Conservation (phyloP, 2,888 invertebrate genomes). For the Anagyrus pseudococci region DNA sequence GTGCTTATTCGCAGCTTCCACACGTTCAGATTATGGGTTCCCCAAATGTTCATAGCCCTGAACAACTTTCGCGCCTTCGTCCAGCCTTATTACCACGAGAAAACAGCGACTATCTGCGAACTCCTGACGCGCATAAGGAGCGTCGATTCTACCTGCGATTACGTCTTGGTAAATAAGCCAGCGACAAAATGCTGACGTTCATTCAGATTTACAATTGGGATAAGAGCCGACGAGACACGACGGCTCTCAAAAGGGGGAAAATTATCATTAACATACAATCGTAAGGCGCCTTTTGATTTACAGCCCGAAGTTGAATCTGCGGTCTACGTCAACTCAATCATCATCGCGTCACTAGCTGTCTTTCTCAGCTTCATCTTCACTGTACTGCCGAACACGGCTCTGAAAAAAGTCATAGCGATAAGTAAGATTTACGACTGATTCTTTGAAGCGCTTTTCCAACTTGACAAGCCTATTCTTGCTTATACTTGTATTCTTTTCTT, state of each 20-base stretch:
- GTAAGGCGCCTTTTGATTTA: constrained; percentile 36
- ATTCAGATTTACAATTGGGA: too few relatives aligned
- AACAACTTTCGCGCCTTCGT: constrained; percentile 58
- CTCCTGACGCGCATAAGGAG: constrained; percentile 49
- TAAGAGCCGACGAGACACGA: too few relatives aligned
- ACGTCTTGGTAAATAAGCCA: constrained; percentile 26
- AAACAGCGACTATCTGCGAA: constrained; percentile 61
- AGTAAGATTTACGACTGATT: constrained; percentile 43
- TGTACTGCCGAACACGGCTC: constrained; percentile 42
- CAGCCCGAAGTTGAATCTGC: constrained; percentile 49
- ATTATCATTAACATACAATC: too few relatives aligned
- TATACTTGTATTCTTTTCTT: neutral
- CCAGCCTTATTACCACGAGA: constrained; percentile 40
- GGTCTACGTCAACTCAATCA: constrained; percentile 53
- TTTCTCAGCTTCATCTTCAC: constrained; percentile 49
- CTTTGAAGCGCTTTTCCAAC: neutral
- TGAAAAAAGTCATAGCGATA: constrained; percentile 44
- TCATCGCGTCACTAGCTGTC: constrained; percentile 53
- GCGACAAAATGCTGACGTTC: too few relatives aligned
- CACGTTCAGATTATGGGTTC: constrained; percentile 67
- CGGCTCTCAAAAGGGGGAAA: too few relatives aligned
- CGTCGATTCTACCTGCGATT: constrained; percentile 20
- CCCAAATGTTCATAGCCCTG: constrained; percentile 68
- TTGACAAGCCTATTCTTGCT: neutral
- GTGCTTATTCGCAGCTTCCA: constrained; percentile 61